Evolutionary conservation across 2,113 vertebrate genomes (phyloP), one percentile per base, ranked within the genome.

Genomic region (Stigmatopora argus): DNA sequence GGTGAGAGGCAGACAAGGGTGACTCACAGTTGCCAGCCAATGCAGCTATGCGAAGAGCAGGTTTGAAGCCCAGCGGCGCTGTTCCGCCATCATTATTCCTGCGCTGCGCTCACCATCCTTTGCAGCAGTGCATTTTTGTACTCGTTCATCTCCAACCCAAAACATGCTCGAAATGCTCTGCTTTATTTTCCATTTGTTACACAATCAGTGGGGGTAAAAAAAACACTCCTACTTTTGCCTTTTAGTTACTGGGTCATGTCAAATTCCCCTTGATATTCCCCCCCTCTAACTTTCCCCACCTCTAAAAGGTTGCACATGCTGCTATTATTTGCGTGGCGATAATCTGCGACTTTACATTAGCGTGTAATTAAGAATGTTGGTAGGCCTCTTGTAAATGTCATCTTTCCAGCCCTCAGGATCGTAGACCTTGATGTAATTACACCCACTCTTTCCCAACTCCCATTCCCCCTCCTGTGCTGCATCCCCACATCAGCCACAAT

Each of bases 371-470:
- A 80, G 62, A 26, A 57, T 67, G 65, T 80, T 52, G 26, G 67
- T 78, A 72, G 71, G 78, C 71, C 66, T 76, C 78, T 77, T 88
- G 86, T 78, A 85, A 86, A 88, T 85, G 82, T 84, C 74, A 88
- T 69, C 74, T 67, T 63, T 58, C 69, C 53, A 48, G 73, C 61
- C 63, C 75, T 72, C 53, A 69, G 78, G 67, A 81, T 80, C 59
- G 45, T 35, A 74, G 72, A 75, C 75, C 81, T 81, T 76, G 68
- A 79, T 81, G 72, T 79, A 74, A 84, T 86, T 86, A 85, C 83
- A 79, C 77, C 75, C 65, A 74, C 72, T 74, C 67, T 14, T 45
- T 45, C 68, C 72, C 64, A 17, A 48, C 58, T 68, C 64, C 62
- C 17, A 34, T 21, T 57, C 8, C 62, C 34, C n/a, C 23, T 38